Conservation (phyloP, 2,113 vertebrate genomes). For the Vanacampus margaritifer region DNA sequence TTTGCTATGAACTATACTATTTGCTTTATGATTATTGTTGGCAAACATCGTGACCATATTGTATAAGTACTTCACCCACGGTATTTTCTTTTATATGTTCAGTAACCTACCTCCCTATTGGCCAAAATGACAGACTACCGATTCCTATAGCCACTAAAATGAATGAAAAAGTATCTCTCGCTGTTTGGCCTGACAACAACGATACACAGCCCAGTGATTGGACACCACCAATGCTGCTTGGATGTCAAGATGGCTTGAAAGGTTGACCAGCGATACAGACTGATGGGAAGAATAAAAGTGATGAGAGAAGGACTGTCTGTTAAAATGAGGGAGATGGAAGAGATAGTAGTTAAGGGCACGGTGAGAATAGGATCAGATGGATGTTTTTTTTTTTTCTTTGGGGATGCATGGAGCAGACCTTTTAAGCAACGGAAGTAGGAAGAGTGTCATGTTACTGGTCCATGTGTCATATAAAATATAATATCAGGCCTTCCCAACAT, state of each 20-base stretch:
- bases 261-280: conserved; percentile 17
- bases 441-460: background rate
- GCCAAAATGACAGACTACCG: background rate
- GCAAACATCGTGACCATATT: background rate
- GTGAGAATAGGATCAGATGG: conserved; percentile 14
- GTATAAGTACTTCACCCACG: background rate
- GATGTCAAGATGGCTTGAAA: conserved; percentile 26
- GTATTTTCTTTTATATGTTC: background rate
- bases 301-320: conserved; percentile 36
- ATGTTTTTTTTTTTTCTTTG: conserved; percentile 12
- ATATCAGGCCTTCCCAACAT: background rate
- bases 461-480: conserved; percentile 2
- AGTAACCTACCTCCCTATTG: background rate
- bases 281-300: conserved; percentile 10
- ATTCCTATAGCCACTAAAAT: background rate
- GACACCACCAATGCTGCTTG: background rate
- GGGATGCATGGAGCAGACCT: background rate
- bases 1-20: background rate
- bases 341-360: conserved; percentile 12
- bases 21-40: background rate
- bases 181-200: too few relatives aligned
- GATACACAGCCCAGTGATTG: background rate
- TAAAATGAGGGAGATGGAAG: conserved; percentile 35
- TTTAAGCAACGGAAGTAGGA: background rate
- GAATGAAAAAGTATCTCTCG: too few relatives aligned